Evolutionary conservation across 2,797 vertebrate species (phyloP).

Genomic region (Cetoscarus ocellatus): DNA sequence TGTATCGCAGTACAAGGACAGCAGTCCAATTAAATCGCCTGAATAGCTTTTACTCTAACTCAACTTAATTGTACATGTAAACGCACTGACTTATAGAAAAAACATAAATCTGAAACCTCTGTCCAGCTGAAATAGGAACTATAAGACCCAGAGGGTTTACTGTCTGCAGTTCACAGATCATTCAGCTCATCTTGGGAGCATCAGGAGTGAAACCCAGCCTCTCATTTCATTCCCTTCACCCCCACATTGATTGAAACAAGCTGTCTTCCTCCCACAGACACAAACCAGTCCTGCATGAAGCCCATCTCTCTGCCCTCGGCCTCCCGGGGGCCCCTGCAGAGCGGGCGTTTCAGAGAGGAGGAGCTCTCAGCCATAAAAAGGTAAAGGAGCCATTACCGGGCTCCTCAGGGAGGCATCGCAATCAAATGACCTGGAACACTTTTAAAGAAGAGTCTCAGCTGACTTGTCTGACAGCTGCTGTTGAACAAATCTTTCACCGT

Average conservation of each 20-base stretch:
- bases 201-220: slow-evolving; percentile 21
- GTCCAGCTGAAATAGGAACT: background rate
- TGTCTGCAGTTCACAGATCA: background rate
- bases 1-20: background rate
- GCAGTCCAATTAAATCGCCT: no score
- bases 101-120: background rate
- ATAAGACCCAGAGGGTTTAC: background rate
- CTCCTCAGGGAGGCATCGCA: slow-evolving; percentile 76
- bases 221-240: slow-evolving; percentile 33
- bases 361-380: slow-evolving; percentile 65
- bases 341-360: slow-evolving; percentile 42
- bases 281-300: slow-evolving; percentile 40
- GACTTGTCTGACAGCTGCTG: slow-evolving; percentile 78
- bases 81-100: background rate
- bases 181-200: slow-evolving; percentile 13
- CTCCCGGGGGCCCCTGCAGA: slow-evolving; percentile 20
- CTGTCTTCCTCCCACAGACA: slow-evolving; percentile 31
- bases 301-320: slow-evolving; percentile 30
- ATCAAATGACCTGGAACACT: slow-evolving; percentile 83
- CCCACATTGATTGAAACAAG: slow-evolving; percentile 47
- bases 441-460: slow-evolving; percentile 79
- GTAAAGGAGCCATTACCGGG: slow-evolving; percentile 78
- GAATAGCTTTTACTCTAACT: no score
- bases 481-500: slow-evolving; percentile 66
- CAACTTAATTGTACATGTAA: no score